Conservation (phyloP, 2,888 invertebrate species). For the Xestia rhomboidea region DNA sequence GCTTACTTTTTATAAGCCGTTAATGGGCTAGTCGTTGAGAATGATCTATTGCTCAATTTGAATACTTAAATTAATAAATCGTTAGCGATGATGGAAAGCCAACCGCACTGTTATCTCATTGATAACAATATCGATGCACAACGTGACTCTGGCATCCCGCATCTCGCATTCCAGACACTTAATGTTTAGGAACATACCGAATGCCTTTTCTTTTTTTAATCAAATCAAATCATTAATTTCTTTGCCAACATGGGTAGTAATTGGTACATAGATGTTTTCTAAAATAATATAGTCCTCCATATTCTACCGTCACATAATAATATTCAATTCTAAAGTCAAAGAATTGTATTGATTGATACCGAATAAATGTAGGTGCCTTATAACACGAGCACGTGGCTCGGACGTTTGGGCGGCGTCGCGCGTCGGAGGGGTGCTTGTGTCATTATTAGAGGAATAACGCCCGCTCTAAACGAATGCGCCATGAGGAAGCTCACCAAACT, state of each 20-base stretch:
- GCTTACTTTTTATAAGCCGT: slow-evolving; percentile 41
- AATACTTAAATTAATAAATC: slow-evolving; percentile 38
- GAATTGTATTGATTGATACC: no score
- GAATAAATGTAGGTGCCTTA: no score
- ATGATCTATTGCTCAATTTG: slow-evolving; percentile 17
- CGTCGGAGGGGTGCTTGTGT: background rate
- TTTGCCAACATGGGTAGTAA: no score
- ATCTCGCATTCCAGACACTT: background rate
- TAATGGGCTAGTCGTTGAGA: slow-evolving; percentile 39
- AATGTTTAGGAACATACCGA: background rate
- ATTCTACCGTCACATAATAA: no score
- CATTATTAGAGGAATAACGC: background rate
- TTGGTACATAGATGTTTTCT: no score
- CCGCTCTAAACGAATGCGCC: background rate
- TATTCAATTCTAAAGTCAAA: no score
- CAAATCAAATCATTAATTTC: no score
- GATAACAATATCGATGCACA: slow-evolving; percentile 47
- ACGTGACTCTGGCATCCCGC: slow-evolving; percentile 1
- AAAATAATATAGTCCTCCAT: no score
- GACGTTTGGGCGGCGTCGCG: background rate
- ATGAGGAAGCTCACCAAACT: background rate
- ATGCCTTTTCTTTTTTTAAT: background rate
- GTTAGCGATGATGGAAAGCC: slow-evolving; percentile 42
- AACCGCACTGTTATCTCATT: slow-evolving; percentile 52
- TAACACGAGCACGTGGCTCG: background rate